Percentiles rank a stretch among this genome's conserved stretches.
Evolutionary conservation across 2,113 vertebrate genomes (phyloP).

Genomic region (Gracilinanus agilis): DNA sequence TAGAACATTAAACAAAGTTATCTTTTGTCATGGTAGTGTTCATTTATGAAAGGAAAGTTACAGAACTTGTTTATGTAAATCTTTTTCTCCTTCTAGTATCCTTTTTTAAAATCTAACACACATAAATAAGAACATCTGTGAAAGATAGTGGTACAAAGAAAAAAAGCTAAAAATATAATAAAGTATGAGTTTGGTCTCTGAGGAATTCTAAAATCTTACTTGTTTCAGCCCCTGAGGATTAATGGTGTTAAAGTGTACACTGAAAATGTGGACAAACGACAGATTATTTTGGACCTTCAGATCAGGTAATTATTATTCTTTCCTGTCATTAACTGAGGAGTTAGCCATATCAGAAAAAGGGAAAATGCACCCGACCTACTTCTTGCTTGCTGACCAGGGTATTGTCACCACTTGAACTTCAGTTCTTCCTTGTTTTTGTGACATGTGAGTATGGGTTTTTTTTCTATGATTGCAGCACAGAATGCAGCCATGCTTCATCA

Average conservation of each 20-base stretch:
- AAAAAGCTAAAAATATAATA: slow-evolving; percentile 1
- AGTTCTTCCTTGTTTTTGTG: not conserved
- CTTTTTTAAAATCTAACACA: not conserved
- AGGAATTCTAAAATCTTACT: slow-evolving; percentile 1
- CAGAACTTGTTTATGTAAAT: not conserved
- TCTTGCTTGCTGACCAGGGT: not conserved
- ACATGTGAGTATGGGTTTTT: not conserved
- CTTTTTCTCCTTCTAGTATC: not conserved
- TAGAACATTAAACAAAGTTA: not conserved
- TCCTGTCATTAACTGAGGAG: not conserved
- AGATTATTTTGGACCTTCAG: slow-evolving; percentile 98
- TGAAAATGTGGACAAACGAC: slow-evolving; percentile 98
- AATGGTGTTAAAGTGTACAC: slow-evolving; percentile 98
- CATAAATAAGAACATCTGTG: not conserved
- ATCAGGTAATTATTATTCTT: slow-evolving; percentile 90
- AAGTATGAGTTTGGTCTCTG: not conserved
- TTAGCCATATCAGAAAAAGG: not conserved
- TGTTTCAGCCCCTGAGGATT: slow-evolving; percentile 93
- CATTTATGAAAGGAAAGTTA: not conserved
- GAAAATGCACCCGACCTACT: not conserved
- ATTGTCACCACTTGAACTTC: not conserved
- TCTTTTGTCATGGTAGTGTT: not conserved
- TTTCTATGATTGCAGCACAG: not conserved
- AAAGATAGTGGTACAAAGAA: not conserved
- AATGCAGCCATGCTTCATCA: not conserved